Percentiles rank a stretch among this genome's conserved stretches.
These are phyloP conservation scores for Saccostrea echinata DNA, from an alignment of 1,140 invertebrate genomes.

Conservation along the genomic window DNA sequence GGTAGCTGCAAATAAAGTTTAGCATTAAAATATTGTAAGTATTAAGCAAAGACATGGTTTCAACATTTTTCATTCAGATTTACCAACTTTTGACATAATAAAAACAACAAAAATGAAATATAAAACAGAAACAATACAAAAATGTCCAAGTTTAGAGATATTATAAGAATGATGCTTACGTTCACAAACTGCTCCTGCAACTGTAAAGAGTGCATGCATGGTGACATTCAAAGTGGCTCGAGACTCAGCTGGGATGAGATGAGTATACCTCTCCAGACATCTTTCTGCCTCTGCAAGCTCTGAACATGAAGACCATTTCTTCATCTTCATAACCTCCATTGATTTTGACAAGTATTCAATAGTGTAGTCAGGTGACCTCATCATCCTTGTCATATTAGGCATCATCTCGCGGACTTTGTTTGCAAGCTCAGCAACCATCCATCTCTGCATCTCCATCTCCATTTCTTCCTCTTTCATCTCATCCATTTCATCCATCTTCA, in stretches of 20 bases:
- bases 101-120: not conserved
- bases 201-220: conserved; percentile 17
- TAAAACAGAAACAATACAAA: not conserved
- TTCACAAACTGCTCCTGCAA: conserved; percentile 26
- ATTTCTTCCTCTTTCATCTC: conserved; percentile 28
- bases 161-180: not conserved
- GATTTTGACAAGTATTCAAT: not conserved
- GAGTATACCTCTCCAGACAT: not conserved
- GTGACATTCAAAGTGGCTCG: conserved; percentile 9
- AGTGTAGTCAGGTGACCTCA: not conserved
- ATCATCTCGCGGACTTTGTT: not conserved
- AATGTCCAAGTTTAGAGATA: not conserved
- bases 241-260: conserved; percentile 30
- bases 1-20: not conserved
- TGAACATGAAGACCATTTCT: conserved; percentile 27
- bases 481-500: not conserved
- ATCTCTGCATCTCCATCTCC: conserved; percentile 21
- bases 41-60: not conserved
- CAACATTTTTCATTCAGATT: not conserved
- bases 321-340: conserved; percentile 1
- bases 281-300: not conserved
- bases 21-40: not conserved
- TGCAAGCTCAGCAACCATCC: conserved; percentile 11
- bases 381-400: conserved; percentile 20
- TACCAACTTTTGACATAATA: not conserved